Conservation (phyloP, 2,888 invertebrate species). For the Catocala sponsa region DNA sequence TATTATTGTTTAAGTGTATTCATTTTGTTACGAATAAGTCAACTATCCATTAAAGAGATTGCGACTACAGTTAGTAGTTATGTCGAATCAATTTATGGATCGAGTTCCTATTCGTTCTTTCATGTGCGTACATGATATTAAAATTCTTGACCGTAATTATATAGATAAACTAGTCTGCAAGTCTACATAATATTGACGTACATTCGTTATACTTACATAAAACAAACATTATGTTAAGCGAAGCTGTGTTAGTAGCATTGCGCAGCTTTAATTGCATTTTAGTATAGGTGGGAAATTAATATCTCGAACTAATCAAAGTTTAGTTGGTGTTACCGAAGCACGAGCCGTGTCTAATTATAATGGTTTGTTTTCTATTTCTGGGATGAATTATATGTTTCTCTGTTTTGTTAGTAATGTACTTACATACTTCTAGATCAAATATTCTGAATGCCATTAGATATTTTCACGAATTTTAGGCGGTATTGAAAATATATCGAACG, state of each 20-base stretch:
- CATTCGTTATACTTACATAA: not conserved
- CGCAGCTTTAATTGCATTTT: conserved; percentile 65
- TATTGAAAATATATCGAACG: too few relatives aligned
- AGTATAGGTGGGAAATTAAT: conserved; percentile 73
- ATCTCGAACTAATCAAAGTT: conserved; percentile 78
- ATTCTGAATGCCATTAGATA: too few relatives aligned
- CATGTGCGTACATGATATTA: too few relatives aligned
- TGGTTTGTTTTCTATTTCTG: conserved; percentile 47
- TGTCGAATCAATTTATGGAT: not conserved
- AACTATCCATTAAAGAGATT: conserved; percentile 1
- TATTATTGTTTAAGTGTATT: conserved; percentile 6
- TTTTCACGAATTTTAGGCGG: too few relatives aligned
- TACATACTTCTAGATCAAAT: too few relatives aligned
- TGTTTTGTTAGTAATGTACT: not conserved
- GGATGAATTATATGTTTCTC: conserved; percentile 6
- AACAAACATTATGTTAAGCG: not conserved
- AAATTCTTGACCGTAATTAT: too few relatives aligned
- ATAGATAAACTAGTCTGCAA: too few relatives aligned
- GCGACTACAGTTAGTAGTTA: not conserved
- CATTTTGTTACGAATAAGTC: not conserved
- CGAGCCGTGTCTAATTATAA: conserved; percentile 36
- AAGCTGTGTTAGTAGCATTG: conserved; percentile 7
- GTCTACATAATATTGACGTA: too few relatives aligned
- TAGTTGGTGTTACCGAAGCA: conserved; percentile 62
- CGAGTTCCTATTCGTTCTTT: not conserved